Conservation (phyloP, 2,113 vertebrate species). For the Passer montanus region DNA sequence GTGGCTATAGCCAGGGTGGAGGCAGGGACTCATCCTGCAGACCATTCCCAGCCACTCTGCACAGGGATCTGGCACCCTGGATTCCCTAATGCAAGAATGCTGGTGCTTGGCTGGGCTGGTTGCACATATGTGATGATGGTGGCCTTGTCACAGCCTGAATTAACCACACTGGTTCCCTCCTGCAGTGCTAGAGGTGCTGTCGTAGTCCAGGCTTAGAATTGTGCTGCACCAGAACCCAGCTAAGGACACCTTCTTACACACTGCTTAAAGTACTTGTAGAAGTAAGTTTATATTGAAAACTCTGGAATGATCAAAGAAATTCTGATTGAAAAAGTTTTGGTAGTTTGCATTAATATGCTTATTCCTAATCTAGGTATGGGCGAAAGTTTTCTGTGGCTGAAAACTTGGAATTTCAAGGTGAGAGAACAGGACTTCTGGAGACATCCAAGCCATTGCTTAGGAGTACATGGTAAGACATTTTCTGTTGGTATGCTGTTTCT, state of each 20-base stretch:
- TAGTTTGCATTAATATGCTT: neutral
- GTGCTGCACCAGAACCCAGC: neutral
- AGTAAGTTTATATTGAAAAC: neutral
- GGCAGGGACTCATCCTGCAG: neutral
- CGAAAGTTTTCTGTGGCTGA: neutral
- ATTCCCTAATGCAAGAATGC: neutral
- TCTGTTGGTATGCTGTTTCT: neutral
- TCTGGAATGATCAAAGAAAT: neutral
- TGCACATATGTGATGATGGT: accelerated
- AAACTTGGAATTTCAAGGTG: neutral
- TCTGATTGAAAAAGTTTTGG: neutral
- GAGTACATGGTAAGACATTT: neutral
- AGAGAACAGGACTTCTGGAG: neutral
- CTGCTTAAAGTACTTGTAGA: neutral
- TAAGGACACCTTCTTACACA: neutral
- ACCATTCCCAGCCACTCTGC: neutral
- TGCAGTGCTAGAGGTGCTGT: neutral
- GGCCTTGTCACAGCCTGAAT: neutral
- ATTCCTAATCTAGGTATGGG: neutral
- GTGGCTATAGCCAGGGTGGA: neutral
- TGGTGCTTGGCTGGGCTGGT: neutral
- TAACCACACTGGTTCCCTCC: neutral
- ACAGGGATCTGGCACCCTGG: neutral
- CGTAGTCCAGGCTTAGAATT: accelerated
- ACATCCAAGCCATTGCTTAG: neutral